Evolutionary conservation across 1,140 invertebrate genomes (phyloP), one percentile per base, ranked within the genome.

Genomic region (Sipha flava): DNA sequence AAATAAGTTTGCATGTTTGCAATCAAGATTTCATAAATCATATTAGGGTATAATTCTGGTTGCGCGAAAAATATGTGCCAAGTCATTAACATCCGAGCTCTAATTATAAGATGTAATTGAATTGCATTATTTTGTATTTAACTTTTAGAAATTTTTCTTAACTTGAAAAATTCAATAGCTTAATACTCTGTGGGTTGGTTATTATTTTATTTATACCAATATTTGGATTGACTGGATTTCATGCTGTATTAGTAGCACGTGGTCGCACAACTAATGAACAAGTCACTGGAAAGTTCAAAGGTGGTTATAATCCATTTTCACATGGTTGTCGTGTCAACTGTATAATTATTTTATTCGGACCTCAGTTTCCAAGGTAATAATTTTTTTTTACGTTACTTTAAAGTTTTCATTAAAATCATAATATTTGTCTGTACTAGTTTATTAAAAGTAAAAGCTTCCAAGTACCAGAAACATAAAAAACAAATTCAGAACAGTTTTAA

Each of bases 231-330:
- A 98, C 97, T 80, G 94, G 94, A 72, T 99, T 99, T 87, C 98
- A 99, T 86, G 92, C 98, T 87, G 92, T 99, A 82, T 89, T 99
- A 80, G 96, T 99, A 54, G 94, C 95, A 18, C 89, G 96, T 83
- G 98, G 98, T n/a, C 90, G 97, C 80, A 99, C 98, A n/a, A 99
- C 98, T 80, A 99, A 99, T 88, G 98, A 99, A 88, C 98, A 99
- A 89, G 96, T 99, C 43, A 98, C 97, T 4, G 96, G 96, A 52
- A 98, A 98, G 89, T 98, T 98, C 88, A 95, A 95, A 85, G 95
- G 95, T 72, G 96, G 95, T 31, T 96, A 95, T 85, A 98, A 98
- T 90, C 97, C 97, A 77, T 98, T 98, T 87, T 96, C 95, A 7
- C 89, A 92, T 85, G 96, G 96, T 52, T 98, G 96, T 85, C 92